Conservation (phyloP, 2,888 invertebrate genomes). For the Drosophila meridiana region DNA sequence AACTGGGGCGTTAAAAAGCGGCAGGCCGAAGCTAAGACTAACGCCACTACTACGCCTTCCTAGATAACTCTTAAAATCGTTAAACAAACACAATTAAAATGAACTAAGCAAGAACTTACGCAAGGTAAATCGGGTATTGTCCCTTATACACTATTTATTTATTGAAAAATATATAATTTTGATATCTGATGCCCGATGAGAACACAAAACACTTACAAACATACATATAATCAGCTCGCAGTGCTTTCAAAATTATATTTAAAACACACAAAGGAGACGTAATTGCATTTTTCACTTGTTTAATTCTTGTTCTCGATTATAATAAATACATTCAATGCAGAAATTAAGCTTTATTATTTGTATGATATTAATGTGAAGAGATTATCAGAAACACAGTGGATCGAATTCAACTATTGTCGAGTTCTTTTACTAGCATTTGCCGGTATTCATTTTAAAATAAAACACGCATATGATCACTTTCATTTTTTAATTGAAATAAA, state of each 20-base stretch:
- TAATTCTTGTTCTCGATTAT: conserved; percentile 52
- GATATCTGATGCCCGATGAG: conserved; percentile 20
- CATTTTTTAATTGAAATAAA: conserved; percentile 31
- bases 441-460: background rate
- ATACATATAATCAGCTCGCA: conserved; percentile 28
- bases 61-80: conserved; percentile 34
- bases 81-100: conserved; percentile 3
- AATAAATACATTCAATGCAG: conserved; percentile 52
- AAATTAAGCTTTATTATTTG: background rate
- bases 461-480: conserved; percentile 11
- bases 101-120: conserved; percentile 27
- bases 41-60: conserved; percentile 46
- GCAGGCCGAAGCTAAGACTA: conserved; percentile 88
- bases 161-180: conserved; percentile 41
- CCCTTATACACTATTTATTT: conserved; percentile 67
- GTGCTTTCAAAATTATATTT: conserved; percentile 46
- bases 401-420: background rate
- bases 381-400: background rate
- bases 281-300: conserved; percentile 47
- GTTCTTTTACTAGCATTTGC: background rate
- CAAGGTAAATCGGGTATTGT: conserved; percentile 32
- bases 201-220: conserved; percentile 8
- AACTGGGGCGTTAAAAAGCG: conserved; percentile 99
- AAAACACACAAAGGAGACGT: conserved; percentile 11
- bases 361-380: background rate